A percentile compares a stretch with the other conserved stretches of the same genome.
Evolutionary conservation across 2,797 vertebrate species (phyloP).

Genomic region (Sebastiscus albofasciatus): DNA sequence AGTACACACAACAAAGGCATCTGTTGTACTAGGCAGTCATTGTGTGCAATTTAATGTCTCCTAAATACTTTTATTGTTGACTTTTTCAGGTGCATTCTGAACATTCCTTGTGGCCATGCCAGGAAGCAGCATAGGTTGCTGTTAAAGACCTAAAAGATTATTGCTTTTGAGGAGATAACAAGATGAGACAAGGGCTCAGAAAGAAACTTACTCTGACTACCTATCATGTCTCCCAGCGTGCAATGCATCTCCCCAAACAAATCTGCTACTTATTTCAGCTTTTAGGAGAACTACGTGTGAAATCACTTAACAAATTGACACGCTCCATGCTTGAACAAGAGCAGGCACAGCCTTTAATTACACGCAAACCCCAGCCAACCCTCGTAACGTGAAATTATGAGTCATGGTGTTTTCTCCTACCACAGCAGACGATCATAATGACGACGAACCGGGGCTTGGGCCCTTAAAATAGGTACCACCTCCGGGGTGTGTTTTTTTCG

Average conservation of each 20-base stretch:
- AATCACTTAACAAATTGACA: conserved; percentile 39
- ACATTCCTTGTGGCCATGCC: conserved; percentile 77
- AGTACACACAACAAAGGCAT: conserved; percentile 74
- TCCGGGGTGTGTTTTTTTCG: conserved; percentile 31
- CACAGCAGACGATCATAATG: conserved; percentile 47
- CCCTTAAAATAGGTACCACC: conserved; percentile 72
- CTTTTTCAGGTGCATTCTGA: conserved; percentile 79
- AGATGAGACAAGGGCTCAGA: conserved; percentile 2
- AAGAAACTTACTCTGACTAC: background rate
- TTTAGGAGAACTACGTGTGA: conserved; percentile 7
- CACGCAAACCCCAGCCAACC: background rate
- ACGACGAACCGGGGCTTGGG: conserved; percentile 34
- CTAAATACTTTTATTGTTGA: conserved; percentile 83
- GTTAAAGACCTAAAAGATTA: conserved; percentile 38
- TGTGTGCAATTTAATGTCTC: conserved; percentile 71
- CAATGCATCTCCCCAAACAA: background rate
- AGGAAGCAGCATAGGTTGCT: conserved; percentile 63
- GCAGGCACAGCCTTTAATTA: conserved; percentile 59
- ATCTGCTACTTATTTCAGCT: conserved; percentile 26
- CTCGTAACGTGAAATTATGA: conserved; percentile 48
- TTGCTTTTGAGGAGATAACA: conserved; percentile 18
- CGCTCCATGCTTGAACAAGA: conserved; percentile 48
- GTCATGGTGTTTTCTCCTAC: conserved; percentile 56
- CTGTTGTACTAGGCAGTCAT: conserved; percentile 70
- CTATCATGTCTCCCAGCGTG: background rate